Percentiles rank a stretch among this genome's conserved stretches.
Conservation (phyloP, 2,888 invertebrate genomes). For the Ochlodes sylvanus region DNA sequence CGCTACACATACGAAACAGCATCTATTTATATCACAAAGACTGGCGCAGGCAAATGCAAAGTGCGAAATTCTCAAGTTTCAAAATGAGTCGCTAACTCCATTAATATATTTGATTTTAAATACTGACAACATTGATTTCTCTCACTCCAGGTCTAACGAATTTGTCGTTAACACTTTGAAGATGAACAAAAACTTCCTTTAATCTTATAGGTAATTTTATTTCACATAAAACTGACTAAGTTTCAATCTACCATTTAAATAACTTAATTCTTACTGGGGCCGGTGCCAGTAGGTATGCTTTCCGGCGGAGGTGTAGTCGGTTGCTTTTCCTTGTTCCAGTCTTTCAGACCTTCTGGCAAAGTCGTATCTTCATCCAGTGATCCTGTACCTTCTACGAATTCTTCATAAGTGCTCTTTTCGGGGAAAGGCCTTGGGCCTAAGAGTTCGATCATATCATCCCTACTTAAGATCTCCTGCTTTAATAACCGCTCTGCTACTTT, state of each 20-base stretch:
- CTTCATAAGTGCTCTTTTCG: slow-evolving; percentile 99
- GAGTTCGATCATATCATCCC: slow-evolving; percentile 99
- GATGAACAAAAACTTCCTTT: slow-evolving; percentile 63
- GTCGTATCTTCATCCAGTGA: slow-evolving; percentile 98
- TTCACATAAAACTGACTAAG: slow-evolving; percentile 71
- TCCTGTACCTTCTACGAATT: slow-evolving; percentile 99
- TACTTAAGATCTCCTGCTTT: slow-evolving; percentile 96
- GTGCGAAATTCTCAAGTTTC: slow-evolving; percentile 12
- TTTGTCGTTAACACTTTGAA: slow-evolving; percentile 28
- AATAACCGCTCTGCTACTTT: slow-evolving; percentile 95
- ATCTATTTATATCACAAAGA: slow-evolving; percentile 35
- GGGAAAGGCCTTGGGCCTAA: slow-evolving; percentile 97
- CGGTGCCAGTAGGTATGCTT: slow-evolving; percentile 58
- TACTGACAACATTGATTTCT: slow-evolving; percentile 24
- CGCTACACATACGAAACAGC: slow-evolving; percentile 40
- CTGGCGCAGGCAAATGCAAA: slow-evolving; percentile 38
- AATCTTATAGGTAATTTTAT: slow-evolving; percentile 75
- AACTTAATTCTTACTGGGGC: slow-evolving; percentile 66
- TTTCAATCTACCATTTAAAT: slow-evolving; percentile 58
- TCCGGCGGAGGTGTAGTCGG: slow-evolving; percentile 54
- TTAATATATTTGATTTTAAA: slow-evolving; percentile 20
- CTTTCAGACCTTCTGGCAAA: slow-evolving; percentile 96
- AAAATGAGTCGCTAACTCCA: slow-evolving; percentile 8
- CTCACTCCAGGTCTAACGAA: slow-evolving; percentile 15
- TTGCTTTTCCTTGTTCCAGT: slow-evolving; percentile 94